phyloP scores from a whole-genome alignment of 2,113 vertebrate species.

The Rattus rattus region DNA sequence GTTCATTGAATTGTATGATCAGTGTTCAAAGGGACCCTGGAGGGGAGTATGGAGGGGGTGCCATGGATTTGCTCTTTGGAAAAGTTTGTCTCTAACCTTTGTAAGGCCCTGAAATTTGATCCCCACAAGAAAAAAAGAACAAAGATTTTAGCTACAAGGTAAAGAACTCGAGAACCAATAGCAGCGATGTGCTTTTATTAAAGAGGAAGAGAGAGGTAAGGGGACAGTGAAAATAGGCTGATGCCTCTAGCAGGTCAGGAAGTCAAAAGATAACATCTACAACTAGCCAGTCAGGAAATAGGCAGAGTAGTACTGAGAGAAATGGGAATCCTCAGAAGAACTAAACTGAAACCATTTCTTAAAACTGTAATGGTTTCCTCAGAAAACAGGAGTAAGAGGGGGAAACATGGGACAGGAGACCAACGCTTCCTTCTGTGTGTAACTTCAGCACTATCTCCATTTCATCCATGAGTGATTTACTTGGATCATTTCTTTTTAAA shows the following conservation, averaged over 20 bases:
- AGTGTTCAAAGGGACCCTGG: not conserved
- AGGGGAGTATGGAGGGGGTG: not conserved
- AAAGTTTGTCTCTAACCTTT: not conserved
- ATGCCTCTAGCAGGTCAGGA: not conserved
- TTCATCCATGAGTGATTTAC: constrained; percentile 8
- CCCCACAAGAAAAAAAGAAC: not conserved
- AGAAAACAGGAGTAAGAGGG: not conserved
- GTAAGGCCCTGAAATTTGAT: not conserved
- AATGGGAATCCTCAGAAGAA: constrained; percentile 8
- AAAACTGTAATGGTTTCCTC: not conserved
- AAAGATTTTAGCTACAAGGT: not conserved
- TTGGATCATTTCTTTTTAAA: constrained; percentile 44
- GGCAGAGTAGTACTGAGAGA: constrained; percentile 27
- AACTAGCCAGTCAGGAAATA: constrained; percentile 30
- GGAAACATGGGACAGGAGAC: not conserved
- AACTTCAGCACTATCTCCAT: not conserved
- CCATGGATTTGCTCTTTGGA: not conserved
- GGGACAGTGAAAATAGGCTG: not conserved
- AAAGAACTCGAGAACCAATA: not conserved
- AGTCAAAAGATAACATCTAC: constrained; percentile 52
- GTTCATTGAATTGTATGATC: constrained; percentile 37
- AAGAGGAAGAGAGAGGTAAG: constrained; percentile 20
- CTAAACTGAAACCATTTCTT: constrained; percentile 39
- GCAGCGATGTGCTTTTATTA: not conserved
- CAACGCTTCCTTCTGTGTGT: not conserved